A percentile compares a stretch with the other conserved stretches of the same genome.
These are phyloP conservation scores for Mastigias papua DNA, from an alignment of 30 jellyfish, hydroid and myxozoan genomes.

Conservation along the genomic window DNA sequence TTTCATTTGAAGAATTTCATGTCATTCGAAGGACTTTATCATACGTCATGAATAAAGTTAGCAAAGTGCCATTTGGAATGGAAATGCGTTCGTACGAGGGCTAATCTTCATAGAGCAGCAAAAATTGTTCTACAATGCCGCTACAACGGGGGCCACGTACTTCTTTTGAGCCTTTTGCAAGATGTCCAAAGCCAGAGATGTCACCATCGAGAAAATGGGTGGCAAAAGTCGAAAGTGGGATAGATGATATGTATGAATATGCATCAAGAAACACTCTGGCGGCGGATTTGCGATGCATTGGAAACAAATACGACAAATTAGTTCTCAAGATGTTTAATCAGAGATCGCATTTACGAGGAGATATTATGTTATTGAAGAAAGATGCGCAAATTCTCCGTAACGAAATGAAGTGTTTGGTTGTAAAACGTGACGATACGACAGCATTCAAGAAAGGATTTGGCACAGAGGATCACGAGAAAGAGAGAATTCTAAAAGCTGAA, in stretches of 20 bases:
- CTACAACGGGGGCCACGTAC: constrained; percentile 40
- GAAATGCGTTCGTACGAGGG: background rate
- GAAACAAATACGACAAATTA: constrained; percentile 65
- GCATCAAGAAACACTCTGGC: constrained; percentile 25
- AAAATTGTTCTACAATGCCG: constrained; percentile 24
- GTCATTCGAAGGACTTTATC: background rate
- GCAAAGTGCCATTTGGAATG: background rate
- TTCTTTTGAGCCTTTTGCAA: constrained; percentile 19
- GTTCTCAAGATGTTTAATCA: constrained; percentile 63
- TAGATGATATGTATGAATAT: constrained; percentile 24
- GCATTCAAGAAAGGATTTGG: constrained; percentile 67
- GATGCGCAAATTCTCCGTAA: constrained; percentile 66
- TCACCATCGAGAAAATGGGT: constrained; percentile 11
- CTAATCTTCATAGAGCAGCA: background rate
- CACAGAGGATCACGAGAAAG: constrained; percentile 55
- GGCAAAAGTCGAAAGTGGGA: constrained; percentile 61
- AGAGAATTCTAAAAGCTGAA: constrained; percentile 65
- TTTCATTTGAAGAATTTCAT: background rate
- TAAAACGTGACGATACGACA: constrained; percentile 53
- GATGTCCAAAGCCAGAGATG: constrained; percentile 54
- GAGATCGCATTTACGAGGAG: constrained; percentile 64
- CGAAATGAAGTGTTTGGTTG: constrained; percentile 53
- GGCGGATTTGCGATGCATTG: constrained; percentile 69
- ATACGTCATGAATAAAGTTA: background rate
- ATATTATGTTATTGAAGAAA: constrained; percentile 42